A percentile compares a stretch with the other conserved stretches of the same genome.
These are phyloP conservation scores for Ectemnius continuus DNA, from an alignment of 2,888 invertebrate genomes.

Conservation along the genomic window DNA sequence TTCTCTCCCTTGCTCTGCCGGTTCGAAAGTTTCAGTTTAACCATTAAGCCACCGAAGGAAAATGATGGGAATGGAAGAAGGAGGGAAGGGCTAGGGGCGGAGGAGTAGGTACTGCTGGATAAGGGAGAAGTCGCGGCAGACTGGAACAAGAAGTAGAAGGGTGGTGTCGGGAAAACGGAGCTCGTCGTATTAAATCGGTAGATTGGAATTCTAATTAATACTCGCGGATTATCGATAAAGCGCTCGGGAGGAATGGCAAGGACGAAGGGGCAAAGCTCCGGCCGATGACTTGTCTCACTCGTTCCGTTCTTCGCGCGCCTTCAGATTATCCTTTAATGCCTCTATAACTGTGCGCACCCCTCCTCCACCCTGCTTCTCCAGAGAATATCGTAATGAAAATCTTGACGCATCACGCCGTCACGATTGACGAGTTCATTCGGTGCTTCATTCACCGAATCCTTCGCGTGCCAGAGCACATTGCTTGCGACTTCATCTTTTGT, in stretches of 20 bases:
- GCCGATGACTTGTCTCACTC: conserved; percentile 50
- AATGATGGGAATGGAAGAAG: conserved; percentile 23
- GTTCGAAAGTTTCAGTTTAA: conserved; percentile 61
- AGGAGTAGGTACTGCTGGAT: neutral
- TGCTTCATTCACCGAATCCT: conserved; percentile 39
- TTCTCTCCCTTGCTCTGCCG: conserved; percentile 29
- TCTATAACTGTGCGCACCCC: conserved; percentile 16
- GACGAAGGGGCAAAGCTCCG: conserved; percentile 18
- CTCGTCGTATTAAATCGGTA: conserved; percentile 61
- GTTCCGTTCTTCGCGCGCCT: conserved; percentile 42
- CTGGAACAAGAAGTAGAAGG: conserved; percentile 29
- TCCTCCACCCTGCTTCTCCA: conserved; percentile 16
- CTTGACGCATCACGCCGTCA: conserved; percentile 51
- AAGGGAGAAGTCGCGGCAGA: neutral
- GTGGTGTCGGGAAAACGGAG: conserved; percentile 29
- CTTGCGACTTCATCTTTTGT: conserved; percentile 6
- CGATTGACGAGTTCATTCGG: conserved; percentile 46
- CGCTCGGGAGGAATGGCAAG: conserved; percentile 14
- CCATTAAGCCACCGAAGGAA: conserved; percentile 52
- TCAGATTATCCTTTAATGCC: conserved; percentile 40
- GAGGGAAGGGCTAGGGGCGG: neutral
- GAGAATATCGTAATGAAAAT: conserved; percentile 64
- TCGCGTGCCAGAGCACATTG: conserved; percentile 31
- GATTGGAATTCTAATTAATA: conserved; percentile 73
- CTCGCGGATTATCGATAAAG: conserved; percentile 65